Conservation (phyloP, 2,797 vertebrate genomes). For the Rhynchotus rufescens region DNA sequence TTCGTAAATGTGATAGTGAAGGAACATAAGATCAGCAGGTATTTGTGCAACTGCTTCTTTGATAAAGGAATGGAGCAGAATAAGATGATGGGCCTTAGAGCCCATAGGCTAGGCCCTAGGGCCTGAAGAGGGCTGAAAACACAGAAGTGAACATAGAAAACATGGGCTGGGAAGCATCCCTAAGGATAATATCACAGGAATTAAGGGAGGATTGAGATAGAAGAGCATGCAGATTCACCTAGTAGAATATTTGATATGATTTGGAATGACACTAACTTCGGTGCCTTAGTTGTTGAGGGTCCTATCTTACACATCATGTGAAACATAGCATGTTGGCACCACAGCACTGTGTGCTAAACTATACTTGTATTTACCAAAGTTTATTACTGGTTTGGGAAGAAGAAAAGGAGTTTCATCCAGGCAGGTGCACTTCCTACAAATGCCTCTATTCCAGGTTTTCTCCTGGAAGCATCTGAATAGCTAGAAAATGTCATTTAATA, state of each 20-base stretch:
- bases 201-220: background rate
- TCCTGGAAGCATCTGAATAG: background rate
- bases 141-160: background rate
- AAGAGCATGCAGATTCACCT: background rate
- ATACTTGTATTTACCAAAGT: background rate
- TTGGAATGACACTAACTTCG: background rate
- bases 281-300: background rate
- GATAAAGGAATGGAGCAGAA: background rate
- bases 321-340: background rate
- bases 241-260: background rate
- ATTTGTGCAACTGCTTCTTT: background rate
- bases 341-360: accelerated
- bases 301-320: background rate
- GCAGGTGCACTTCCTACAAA: background rate
- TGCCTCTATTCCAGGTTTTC: background rate
- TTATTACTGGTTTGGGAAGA: background rate
- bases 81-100: background rate
- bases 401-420: background rate
- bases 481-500: background rate
- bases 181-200: background rate
- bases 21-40: constrained; percentile 19
- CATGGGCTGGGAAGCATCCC: background rate
- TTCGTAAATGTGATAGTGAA: background rate
- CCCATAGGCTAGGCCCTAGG: background rate
- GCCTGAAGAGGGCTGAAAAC: background rate